A percentile compares a stretch with the other conserved stretches of the same genome.
These are phyloP conservation scores for Sminthurides bifidus DNA, from an alignment of 1,140 invertebrate genomes.

Conservation along the genomic window DNA sequence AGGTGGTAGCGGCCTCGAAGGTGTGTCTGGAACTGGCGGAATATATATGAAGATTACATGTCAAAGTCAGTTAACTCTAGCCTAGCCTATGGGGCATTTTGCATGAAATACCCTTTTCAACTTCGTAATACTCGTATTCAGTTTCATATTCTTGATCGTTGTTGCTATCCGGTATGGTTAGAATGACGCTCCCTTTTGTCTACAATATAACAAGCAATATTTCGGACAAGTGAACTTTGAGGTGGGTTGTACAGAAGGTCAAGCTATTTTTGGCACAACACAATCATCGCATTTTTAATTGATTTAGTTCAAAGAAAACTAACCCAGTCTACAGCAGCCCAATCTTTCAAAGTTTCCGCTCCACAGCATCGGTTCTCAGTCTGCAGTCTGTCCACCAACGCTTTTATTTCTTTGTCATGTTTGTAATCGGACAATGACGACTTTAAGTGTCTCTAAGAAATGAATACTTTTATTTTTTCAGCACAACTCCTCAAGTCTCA, in stretches of 20 bases:
- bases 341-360: not conserved
- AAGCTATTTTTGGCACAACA: not conserved
- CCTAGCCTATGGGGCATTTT: too few species aligned
- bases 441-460: too few species aligned
- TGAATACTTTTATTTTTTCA: too few species aligned
- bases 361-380: not conserved
- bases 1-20: too few species aligned
- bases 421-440: too few species aligned
- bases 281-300: not conserved
- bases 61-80: too few species aligned
- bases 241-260: slow-evolving; percentile 1
- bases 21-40: too few species aligned
- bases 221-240: not conserved
- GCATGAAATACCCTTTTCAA: too few species aligned
- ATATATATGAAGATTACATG: too few species aligned
- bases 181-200: not conserved
- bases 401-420: not conserved
- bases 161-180: not conserved
- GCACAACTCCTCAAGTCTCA: too few species aligned
- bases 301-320: not conserved
- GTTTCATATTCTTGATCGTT: not conserved
- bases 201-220: not conserved
- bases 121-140: too few species aligned
- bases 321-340: not conserved
- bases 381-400: not conserved